Evolutionary conservation across 2,797 vertebrate species (phyloP), one percentile per base, ranked within the genome.

Genomic region (Heterohyrax brucei): DNA sequence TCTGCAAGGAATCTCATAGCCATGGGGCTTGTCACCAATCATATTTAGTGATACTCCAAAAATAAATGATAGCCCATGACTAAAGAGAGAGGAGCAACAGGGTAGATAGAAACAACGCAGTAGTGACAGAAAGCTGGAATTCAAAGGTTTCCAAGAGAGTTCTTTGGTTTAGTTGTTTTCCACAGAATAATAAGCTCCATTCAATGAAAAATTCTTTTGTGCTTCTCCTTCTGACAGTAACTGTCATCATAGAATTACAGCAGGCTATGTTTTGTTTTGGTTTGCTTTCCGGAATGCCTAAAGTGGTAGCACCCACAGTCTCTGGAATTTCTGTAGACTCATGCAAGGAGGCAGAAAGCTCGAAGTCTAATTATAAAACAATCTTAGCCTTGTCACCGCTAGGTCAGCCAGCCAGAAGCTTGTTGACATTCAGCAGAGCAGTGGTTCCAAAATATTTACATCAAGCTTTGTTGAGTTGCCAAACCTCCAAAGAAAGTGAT

Each of bases 351-450:
- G 80, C 81, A 76, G 82, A 91, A 87, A 89, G 16, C 68, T 33
- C 0, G 77, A 82, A n/a, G 50, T 93, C 59, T 96, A 91, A 96
- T 94, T 84, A 89, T 89, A 95, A 96, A 95, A 92, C 89, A 95
- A 91, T 68, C 73, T 78, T 85, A 85, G 77, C 79, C 79, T 95
- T 89, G 80, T 96, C 61, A 46, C 13, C 61, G 28, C 76, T 70
- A 7, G 3, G 50, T 89, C 59, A 66, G 59, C 91, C 93, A 90
- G 88, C 64, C 92, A 96, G 84, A 87, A 93, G 79, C 70, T 73
- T 92, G 87, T 56, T 81, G 73, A 83, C 44, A 53, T 72, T 90
- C 82, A 91, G 79, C 68, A 81, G 82, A 87, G 87, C 53, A 87
- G 39, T 21, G 48, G n/a, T 77, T 81, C 86, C 30, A 92, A 94